Evolutionary conservation across 2,113 vertebrate genomes (phyloP).

Genomic region (Cinclus mexicanus): DNA sequence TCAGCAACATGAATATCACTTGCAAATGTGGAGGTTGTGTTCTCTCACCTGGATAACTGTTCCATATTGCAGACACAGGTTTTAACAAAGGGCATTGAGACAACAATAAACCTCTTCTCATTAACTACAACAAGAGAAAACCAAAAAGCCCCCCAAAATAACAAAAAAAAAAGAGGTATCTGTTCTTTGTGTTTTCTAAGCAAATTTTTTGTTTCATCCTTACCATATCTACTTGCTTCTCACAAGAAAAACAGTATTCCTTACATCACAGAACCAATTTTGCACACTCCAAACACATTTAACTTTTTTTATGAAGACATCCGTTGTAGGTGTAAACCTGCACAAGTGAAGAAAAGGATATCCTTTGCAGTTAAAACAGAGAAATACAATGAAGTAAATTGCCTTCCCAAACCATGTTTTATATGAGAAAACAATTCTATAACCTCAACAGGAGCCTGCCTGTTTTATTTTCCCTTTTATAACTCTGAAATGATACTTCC

Average conservation of each 20-base stretch:
- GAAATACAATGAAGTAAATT: not conserved
- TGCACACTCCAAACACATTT: not conserved
- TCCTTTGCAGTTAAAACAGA: not conserved
- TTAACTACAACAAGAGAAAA: not conserved
- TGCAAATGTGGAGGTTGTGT: slow-evolving; percentile 46
- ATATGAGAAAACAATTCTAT: not conserved
- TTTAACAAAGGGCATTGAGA: not conserved
- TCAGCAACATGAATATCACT: slow-evolving; percentile 1
- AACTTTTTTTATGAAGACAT: not conserved
- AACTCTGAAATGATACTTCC: not conserved
- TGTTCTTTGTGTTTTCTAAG: not conserved
- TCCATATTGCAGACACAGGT: not conserved
- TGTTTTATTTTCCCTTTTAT: slow-evolving; percentile 32
- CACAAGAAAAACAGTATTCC: not conserved
- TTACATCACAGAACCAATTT: not conserved
- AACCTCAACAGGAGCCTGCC: not conserved
- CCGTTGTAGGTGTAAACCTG: not conserved
- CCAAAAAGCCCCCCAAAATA: no score
- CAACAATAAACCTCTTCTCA: not conserved
- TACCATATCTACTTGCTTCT: not conserved
- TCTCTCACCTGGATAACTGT: slow-evolving; percentile 44
- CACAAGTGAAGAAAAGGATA: not conserved
- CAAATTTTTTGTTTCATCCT: not conserved
- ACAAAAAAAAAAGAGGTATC: not conserved
- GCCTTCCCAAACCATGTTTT: not conserved